Evolutionary conservation across 92 coral and sea anemone species (phyloP).

Genomic region (Epizoanthus illoricatus): DNA sequence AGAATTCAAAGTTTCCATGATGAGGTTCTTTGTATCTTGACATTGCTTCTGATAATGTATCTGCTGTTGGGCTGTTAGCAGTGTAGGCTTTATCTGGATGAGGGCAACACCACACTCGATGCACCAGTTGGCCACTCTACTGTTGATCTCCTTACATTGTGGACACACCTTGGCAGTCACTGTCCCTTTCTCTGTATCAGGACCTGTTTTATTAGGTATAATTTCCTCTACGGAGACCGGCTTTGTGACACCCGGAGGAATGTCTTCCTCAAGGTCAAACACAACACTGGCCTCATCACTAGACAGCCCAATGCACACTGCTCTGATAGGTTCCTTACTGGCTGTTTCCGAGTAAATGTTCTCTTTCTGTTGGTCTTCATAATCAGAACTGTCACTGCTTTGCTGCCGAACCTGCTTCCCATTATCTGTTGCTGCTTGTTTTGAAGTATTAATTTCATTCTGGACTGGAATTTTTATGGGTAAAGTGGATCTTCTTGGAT

Average conservation of each 20-base stretch:
- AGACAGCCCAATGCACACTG: not conserved
- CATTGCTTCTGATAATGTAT: slow-evolving; percentile 56
- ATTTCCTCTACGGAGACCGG: not conserved
- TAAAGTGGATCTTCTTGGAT: not conserved
- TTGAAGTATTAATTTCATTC: not conserved
- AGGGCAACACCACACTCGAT: slow-evolving; percentile 89
- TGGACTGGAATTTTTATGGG: not conserved
- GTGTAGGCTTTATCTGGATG: slow-evolving; percentile 52
- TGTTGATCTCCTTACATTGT: slow-evolving; percentile 69
- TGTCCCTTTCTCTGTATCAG: not conserved
- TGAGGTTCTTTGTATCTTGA: slow-evolving; percentile 50
- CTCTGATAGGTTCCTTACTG: slow-evolving; percentile 3
- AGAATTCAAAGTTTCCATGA: slow-evolving; percentile 56
- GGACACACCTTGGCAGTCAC: slow-evolving; percentile 66
- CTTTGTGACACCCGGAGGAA: not conserved
- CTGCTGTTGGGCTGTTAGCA: slow-evolving; percentile 54
- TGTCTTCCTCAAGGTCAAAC: slow-evolving; percentile 35
- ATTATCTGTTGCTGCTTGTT: not conserved
- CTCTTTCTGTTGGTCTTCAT: slow-evolving; percentile 16
- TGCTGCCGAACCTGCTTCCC: not conserved
- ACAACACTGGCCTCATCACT: not conserved
- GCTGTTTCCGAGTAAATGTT: not conserved
- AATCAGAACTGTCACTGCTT: slow-evolving; percentile 1
- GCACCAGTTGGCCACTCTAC: slow-evolving; percentile 87
- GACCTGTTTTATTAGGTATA: not conserved